A percentile compares a stretch with the other conserved stretches of the same genome.
These are phyloP conservation scores for Bostrychus sinensis DNA, from an alignment of 2,113 vertebrate genomes.

Conservation along the genomic window DNA sequence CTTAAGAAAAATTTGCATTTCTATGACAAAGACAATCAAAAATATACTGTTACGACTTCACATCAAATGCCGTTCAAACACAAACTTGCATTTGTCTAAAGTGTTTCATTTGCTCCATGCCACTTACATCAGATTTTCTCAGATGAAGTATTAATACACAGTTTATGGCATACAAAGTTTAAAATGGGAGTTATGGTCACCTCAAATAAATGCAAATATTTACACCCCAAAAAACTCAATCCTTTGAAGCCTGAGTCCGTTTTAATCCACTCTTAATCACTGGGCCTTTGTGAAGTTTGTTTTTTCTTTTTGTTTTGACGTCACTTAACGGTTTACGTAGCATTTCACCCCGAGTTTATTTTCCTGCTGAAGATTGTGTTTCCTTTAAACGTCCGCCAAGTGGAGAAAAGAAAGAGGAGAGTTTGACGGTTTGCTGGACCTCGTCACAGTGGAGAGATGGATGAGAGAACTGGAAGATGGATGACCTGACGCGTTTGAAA, in stretches of 20 bases:
- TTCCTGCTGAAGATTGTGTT: slow-evolving; percentile 22
- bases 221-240: not conserved
- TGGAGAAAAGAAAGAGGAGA: slow-evolving; percentile 7
- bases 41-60: not conserved
- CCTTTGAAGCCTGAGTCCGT: slow-evolving; percentile 7
- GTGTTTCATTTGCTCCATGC: slow-evolving; percentile 14
- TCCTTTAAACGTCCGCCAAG: slow-evolving; percentile 30
- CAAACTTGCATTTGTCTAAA: not conserved
- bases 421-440: slow-evolving; percentile 29
- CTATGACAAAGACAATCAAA: too few species aligned
- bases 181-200: not conserved
- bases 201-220: not conserved
- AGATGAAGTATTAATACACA: not conserved
- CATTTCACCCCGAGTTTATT: slow-evolving; percentile 50
- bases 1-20: too few species aligned
- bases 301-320: slow-evolving; percentile 30
- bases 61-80: not conserved
- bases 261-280: not conserved
- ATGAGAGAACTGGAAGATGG: slow-evolving; percentile 25
- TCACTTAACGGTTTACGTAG: slow-evolving; percentile 39
- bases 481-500: slow-evolving; percentile 40
- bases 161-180: slow-evolving; percentile 2
- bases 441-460: slow-evolving; percentile 26
- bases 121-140: not conserved
- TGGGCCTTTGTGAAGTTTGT: slow-evolving; percentile 1